phyloP scores from a whole-genome alignment of 2,888 invertebrate species.

The Glyphotaelius pellucidus region DNA sequence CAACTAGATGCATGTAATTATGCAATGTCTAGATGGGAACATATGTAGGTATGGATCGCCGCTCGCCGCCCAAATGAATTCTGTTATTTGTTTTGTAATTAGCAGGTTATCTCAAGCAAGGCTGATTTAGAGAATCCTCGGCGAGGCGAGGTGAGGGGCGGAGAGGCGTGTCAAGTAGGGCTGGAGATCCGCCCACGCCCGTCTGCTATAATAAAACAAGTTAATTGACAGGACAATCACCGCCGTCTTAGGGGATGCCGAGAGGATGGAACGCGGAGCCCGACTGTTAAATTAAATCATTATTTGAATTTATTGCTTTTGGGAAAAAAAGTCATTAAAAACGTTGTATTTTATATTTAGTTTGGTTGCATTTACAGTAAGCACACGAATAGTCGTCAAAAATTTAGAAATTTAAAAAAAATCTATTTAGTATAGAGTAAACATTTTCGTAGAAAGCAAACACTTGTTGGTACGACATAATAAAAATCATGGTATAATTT shows the following conservation, averaged over 20 bases:
- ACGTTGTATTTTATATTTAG: background rate
- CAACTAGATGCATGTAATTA: background rate
- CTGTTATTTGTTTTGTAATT: background rate
- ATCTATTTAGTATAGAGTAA: background rate
- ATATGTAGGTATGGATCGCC: background rate
- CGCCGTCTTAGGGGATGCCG: slow-evolving; percentile 7
- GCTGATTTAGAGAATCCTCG: background rate
- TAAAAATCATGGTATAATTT: too few species aligned
- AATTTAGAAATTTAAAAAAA: too few species aligned
- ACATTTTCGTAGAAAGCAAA: background rate
- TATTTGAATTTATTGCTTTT: background rate
- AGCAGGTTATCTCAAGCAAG: slow-evolving; percentile 2
- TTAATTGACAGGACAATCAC: background rate
- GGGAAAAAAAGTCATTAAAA: background rate
- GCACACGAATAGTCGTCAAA: background rate
- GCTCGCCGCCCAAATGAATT: background rate
- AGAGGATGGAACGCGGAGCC: background rate
- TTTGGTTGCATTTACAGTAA: background rate
- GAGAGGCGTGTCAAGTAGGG: slow-evolving; percentile 20
- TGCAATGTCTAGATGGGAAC: background rate
- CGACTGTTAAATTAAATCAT: background rate
- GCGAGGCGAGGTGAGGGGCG: background rate
- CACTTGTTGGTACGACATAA: background rate
- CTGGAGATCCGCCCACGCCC: slow-evolving; percentile 4
- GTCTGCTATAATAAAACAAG: slow-evolving; percentile 2